Percentiles rank a stretch among this genome's conserved stretches.
Conservation (phyloP, 2,888 invertebrate genomes). For the Ormyrus thymus region DNA sequence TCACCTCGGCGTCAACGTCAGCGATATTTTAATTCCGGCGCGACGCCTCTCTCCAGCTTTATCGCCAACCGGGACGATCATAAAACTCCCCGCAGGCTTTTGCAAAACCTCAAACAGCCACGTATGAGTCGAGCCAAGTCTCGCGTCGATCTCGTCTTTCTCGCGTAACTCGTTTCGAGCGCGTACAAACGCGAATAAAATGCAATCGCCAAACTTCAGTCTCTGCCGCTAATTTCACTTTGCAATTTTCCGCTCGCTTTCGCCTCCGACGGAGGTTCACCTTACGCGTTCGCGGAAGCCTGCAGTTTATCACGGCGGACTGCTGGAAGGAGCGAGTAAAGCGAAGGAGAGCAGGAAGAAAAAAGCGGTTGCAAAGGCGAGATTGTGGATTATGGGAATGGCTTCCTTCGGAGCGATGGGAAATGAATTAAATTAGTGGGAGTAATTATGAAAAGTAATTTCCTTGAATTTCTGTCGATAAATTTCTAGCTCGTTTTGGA, state of each 20-base stretch:
- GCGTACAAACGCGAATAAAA: not conserved
- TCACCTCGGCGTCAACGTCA: not conserved
- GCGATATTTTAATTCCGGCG: conserved; percentile 21
- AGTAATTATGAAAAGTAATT: not conserved
- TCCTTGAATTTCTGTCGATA: not conserved
- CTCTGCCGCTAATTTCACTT: conserved; percentile 49
- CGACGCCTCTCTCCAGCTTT: not conserved
- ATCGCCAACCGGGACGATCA: not conserved
- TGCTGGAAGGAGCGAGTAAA: conserved; percentile 24
- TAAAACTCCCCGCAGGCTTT: not conserved
- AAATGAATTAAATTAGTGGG: too few relatives aligned
- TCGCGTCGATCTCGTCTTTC: not conserved
- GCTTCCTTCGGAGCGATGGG: not conserved
- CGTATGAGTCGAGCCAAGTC: too few relatives aligned
- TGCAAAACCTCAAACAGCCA: not conserved
- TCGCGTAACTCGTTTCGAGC: not conserved
- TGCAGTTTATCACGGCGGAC: conserved; percentile 24
- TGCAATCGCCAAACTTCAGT: not conserved
- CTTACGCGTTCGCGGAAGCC: not conserved
- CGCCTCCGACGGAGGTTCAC: conserved; percentile 8
- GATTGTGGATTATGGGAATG: not conserved
- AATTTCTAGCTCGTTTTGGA: not conserved
- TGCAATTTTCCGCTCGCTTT: conserved; percentile 27
- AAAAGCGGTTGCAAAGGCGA: not conserved
- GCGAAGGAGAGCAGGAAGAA: not conserved